Evolutionary conservation across 1,140 invertebrate species (phyloP).

Genomic region (Galendromus occidentalis): DNA sequence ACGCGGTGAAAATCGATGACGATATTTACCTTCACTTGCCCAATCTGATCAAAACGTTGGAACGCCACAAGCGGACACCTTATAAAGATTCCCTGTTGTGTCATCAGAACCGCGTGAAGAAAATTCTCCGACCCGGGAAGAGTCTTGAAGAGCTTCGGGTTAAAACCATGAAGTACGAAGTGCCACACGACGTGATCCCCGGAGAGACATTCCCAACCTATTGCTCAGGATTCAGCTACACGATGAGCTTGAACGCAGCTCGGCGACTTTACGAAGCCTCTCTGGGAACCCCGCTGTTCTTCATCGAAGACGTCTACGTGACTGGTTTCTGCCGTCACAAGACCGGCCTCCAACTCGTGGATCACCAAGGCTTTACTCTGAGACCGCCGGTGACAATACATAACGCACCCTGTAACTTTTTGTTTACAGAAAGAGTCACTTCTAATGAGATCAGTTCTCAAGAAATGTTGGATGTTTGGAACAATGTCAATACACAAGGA

Average conservation of each 20-base stretch:
- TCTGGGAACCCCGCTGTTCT: slow-evolving; percentile 20
- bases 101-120: slow-evolving; percentile 18
- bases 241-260: slow-evolving; percentile 19
- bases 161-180: slow-evolving; percentile 17
- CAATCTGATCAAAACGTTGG: slow-evolving; percentile 17
- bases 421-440: slow-evolving; percentile 19
- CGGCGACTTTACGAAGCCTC: slow-evolving; percentile 19
- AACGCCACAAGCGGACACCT: neutral
- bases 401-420: slow-evolving; percentile 19
- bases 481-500: slow-evolving; percentile 21
- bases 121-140: slow-evolving; percentile 18
- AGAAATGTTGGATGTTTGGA: slow-evolving; percentile 20
- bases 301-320: slow-evolving; percentile 25
- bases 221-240: slow-evolving; percentile 23
- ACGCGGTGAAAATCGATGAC: slow-evolving; percentile 31
- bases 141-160: neutral
- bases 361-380: slow-evolving; percentile 18
- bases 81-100: slow-evolving; percentile 18
- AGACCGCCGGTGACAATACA: slow-evolving; percentile 16
- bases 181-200: slow-evolving; percentile 18
- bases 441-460: slow-evolving; percentile 18
- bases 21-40: slow-evolving; percentile 30
- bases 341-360: slow-evolving; percentile 16
- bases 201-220: slow-evolving; percentile 23
- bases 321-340: slow-evolving; percentile 24